Evolutionary conservation across 2,797 vertebrate genomes (phyloP), one percentile per base, ranked within the genome.

Genomic region (Xiphophorus birchmanni): DNA sequence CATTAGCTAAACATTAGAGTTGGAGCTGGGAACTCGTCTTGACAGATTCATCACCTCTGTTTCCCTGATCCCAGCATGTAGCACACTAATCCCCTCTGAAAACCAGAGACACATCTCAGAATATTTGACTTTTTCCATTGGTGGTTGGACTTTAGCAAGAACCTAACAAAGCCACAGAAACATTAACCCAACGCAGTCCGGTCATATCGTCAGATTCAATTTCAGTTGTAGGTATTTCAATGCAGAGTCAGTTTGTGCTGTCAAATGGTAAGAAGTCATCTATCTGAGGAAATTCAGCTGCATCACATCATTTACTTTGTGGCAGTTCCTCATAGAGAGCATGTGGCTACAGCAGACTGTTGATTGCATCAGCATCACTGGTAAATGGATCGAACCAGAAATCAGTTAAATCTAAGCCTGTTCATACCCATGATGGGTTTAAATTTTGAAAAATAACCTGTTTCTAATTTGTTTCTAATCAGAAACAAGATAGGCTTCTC

Each of bases 1-100:
- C 93, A 94, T 95, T 95, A 94, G 94, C 94, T 93, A 93, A 95
- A 95, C 93, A 93, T 95, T 91, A 89, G 91, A 94, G 86, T 85
- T 77, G 56, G 91, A 91, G 90, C 88, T 91, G 89, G 89, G 91
- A 95, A 92, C 86, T 90, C 65, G 86, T 91, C 91, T 86, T 95
- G 94, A 96, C 95, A 93, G 93, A 93, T 95, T 94, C 93, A 95
- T 95, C 94, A 92, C 93, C 89, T 86, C 88, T 83, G 81, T 80
- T 85, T 75, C 84, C 82, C 85, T 90, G 88, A 90, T 93, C 92
- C 87, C 88, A 88, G 91, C 90, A 88, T 89, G 90, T 87, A 89
- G 85, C 86, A 77, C 81, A 40, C 84, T 92, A 90, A 95, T 94
- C 93, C 93, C 88, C 58, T 75, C 81, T 72, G 75, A 92, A 92